phyloP scores from a whole-genome alignment of 2,888 invertebrate genomes.

The Hedychridium roseum region DNA sequence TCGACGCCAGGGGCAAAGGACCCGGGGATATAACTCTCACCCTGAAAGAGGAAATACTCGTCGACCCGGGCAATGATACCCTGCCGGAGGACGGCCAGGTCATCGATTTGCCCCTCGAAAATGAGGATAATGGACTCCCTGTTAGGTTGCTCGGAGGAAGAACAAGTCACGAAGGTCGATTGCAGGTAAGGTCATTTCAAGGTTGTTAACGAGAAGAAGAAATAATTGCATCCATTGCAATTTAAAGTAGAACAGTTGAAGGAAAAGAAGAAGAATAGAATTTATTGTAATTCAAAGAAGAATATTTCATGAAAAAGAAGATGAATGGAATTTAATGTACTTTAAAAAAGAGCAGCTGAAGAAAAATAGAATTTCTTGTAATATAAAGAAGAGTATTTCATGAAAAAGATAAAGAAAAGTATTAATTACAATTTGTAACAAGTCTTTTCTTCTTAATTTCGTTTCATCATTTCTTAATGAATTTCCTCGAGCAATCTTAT shows the following conservation, averaged over 20 bases:
- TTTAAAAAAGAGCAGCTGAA: too few relatives aligned
- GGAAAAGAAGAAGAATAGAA: not conserved
- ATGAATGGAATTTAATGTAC: conserved; percentile 1
- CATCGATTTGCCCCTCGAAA: too few relatives aligned
- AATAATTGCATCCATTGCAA: not conserved
- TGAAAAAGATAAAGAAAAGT: too few relatives aligned
- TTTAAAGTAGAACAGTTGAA: not conserved
- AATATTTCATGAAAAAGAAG: conserved; percentile 2
- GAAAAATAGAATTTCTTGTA: too few relatives aligned
- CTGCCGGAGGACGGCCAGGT: conserved; percentile 66
- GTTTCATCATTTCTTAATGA: too few relatives aligned
- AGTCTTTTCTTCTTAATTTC: too few relatives aligned
- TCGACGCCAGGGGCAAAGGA: conserved; percentile 82
- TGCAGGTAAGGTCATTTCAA: conserved; percentile 74
- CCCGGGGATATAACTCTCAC: conserved; percentile 84
- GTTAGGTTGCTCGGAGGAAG: conserved; percentile 85
- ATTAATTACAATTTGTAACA: too few relatives aligned
- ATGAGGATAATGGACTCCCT: conserved; percentile 71
- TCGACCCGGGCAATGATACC: conserved; percentile 70
- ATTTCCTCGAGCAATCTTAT: too few relatives aligned
- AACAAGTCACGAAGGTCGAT: conserved; percentile 83
- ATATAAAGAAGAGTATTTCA: too few relatives aligned
- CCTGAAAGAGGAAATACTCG: conserved; percentile 77
- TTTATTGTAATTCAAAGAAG: not conserved
- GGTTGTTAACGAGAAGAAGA: too few relatives aligned